A percentile compares a stretch with the other conserved stretches of the same genome.
Conservation (phyloP, 2,113 vertebrate genomes). For the Actenoides lindsayi region DNA sequence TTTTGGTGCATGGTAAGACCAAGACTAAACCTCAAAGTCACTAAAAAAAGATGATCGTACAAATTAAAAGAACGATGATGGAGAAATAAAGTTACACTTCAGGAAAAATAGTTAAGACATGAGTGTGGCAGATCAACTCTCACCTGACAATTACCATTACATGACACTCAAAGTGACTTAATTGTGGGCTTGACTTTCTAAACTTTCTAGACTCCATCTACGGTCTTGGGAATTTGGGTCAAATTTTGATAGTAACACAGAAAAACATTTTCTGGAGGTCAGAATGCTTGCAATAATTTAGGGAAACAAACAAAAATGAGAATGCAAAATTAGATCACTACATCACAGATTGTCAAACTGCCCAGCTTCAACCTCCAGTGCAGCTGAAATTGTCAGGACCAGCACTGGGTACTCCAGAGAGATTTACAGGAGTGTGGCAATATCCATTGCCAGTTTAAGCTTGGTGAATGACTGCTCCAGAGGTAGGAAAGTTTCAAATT, state of each 20-base stretch:
- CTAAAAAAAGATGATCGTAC: not conserved
- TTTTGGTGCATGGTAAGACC: not conserved
- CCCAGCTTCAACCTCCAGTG: not conserved
- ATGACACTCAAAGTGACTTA: not conserved
- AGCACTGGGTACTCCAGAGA: not conserved
- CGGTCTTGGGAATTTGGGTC: not conserved
- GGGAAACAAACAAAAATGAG: not conserved
- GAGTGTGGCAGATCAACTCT: not conserved
- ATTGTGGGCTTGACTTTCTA: not conserved
- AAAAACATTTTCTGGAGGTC: rapidly evolving
- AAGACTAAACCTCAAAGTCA: not conserved
- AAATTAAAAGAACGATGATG: not conserved
- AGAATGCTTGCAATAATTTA: not conserved
- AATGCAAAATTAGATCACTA: not conserved
- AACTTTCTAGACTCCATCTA: not conserved
- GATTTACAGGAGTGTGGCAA: not conserved
- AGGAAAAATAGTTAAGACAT: not conserved
- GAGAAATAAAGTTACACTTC: not conserved
- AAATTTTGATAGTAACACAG: not conserved
- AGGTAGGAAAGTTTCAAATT: not conserved
- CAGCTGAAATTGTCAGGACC: not conserved
- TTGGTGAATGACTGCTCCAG: not conserved
- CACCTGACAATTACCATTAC: not conserved
- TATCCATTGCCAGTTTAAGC: not conserved
- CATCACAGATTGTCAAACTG: not conserved